Evolutionary conservation across 1,140 invertebrate species (phyloP), one percentile per base, ranked within the genome.

Genomic region (Pinna nobilis): DNA sequence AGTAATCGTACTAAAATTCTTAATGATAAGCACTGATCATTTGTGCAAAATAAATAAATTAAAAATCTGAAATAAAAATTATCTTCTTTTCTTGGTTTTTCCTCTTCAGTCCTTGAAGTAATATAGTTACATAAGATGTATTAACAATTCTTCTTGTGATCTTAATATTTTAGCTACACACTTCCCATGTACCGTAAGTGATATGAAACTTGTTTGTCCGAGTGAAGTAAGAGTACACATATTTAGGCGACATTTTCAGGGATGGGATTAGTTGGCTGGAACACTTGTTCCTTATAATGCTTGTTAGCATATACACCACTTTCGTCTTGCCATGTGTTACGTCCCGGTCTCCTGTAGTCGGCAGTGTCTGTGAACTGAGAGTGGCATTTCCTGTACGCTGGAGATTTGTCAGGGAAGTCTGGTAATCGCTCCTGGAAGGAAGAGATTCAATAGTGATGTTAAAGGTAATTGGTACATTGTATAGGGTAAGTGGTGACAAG

Each of bases 311-410:
- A 89, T 37, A 88, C 74, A 32, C 86, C 88, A 51, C 81, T 85
- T 57, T 89, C 88, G 64, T 89, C 88, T 50, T 82, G 79, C 88
- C 88, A 89, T 25, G 87, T 89, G 74, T 89, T 89, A 30, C 84
- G 80, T 7, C 88, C 88, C 30, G 76, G 79, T 5, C 88, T 67
- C 2, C 85, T 51, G 60, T 84, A 83, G 44, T 85, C 86, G n/a
- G 77, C 81, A 1, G 82, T 83, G 70, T 89, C 87, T 7, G 86
- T 88, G 73, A 89, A 89, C 77, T 89, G 88, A 5, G 88, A 89
- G 47, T 85, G 70, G 53, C 86, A 88, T 60, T 85, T 88, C 57
- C 80, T 84, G 74, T 84, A 84, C 0, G 87, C 86, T 20, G 76
- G 25, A 15, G 84, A 82, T 57, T 81, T 67, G 55, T 87, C 87